Evolutionary conservation across 2,113 vertebrate species (phyloP), one percentile per base, ranked within the genome.

Genomic region (Malurus cyaneus): DNA sequence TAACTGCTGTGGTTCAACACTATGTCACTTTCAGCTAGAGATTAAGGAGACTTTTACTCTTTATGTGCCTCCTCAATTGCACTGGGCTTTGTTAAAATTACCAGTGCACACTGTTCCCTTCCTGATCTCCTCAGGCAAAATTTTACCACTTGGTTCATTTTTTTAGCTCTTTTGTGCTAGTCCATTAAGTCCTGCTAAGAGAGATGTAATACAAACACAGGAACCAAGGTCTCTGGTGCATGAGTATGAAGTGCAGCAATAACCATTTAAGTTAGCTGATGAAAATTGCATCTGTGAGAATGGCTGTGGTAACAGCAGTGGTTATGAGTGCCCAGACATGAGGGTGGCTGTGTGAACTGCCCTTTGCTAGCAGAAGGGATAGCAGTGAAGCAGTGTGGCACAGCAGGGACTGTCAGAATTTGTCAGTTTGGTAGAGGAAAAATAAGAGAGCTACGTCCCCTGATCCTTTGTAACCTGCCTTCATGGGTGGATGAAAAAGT

Each of bases 11-110:
- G 60, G 14, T 64, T 67, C 19, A 44, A 50, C 11, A 21, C 28
- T 13, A 5, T 3, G 9, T 61, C 16, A 13, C 32, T 61, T 91
- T 46, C 41, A 72, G 8, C 11, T 31, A n/a, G 26, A 61, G 18
- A 53, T 26, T 66, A 42, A 47, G 25, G 20, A 65, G 20, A 26
- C 0, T 44, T 78, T 70, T 36, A 54, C 29, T 69, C 20, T 86
- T 28, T 0, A 0, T 10, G 6, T 4, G 1, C 18, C 14, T 56
- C 11, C n/a, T 54, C 39, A 20, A 5, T 26, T 73, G 28, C 29
- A 13, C 3, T 32, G 39, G 32, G 6, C 21, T 80, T 91, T 78
- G 42, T 14, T 62, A 83, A 88, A 54, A 41, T 23, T 69, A 3
- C 12, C 25, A 25, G 11, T 9, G 9, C 5, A 4, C 0, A 1